These are phyloP conservation scores for Toxonevra muliebris DNA, from an alignment of 2,888 invertebrate genomes.

Conservation along the genomic window DNA sequence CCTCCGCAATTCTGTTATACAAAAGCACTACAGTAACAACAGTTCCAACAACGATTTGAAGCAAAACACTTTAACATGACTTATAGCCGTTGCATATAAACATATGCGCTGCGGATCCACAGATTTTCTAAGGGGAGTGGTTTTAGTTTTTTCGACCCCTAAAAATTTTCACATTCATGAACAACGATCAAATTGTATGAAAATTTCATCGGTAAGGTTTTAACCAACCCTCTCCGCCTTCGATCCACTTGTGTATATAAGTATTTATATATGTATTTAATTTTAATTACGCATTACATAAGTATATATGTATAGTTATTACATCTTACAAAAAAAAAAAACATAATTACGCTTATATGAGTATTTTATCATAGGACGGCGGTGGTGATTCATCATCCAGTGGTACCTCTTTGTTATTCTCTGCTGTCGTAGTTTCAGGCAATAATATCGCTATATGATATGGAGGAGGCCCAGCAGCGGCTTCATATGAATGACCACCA, in stretches of 20 bases:
- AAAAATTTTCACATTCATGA: no score
- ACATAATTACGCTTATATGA: constrained; percentile 69
- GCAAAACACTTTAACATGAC: no score
- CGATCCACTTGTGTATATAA: no score
- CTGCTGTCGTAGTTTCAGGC: constrained; percentile 66
- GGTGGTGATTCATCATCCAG: constrained; percentile 71
- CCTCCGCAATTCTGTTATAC: no score
- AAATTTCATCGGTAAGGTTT: no score
- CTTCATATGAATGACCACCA: constrained; percentile 33
- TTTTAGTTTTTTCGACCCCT: no score
- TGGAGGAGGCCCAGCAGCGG: constrained; percentile 72
- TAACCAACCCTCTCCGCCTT: no score
- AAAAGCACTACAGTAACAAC: no score
- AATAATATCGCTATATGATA: constrained; percentile 85
- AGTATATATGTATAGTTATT: constrained; percentile 1
- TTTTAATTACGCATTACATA: neutral
- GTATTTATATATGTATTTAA: constrained; percentile 1
- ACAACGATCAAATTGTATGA: no score
- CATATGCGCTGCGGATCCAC: neutral
- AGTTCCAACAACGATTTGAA: no score
- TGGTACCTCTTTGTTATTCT: constrained; percentile 46
- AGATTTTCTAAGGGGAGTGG: no score
- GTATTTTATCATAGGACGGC: constrained; percentile 79
- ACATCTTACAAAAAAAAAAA: neutral
- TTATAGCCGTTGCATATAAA: neutral